Evolutionary conservation across 1,140 invertebrate genomes (phyloP), one percentile per base, ranked within the genome.

Genomic region (Drosophila willistoni): DNA sequence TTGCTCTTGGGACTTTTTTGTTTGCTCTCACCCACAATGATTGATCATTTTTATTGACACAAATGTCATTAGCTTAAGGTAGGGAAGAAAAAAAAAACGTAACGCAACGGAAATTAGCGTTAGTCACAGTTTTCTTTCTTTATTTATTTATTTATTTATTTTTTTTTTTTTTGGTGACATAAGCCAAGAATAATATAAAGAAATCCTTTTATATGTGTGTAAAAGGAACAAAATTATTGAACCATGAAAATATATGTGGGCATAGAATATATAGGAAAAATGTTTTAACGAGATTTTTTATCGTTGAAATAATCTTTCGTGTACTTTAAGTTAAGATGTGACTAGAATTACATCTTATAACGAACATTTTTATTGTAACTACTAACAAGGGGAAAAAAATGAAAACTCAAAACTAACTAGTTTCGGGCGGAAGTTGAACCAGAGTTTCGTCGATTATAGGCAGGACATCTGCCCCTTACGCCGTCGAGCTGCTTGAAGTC

Each of bases 1-100:
- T 71, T 65, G 29, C 33, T 19, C 3, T 29, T 3, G 22, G 14
- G 14, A 17, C 65, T 51, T 63, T 68, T 41, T 55, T 42, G 34
- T 56, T 7, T 19, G 14, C 13, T 47, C 44, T 47, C 14, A 7
- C 44, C 44, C 14, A 10, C 64, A 69, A 78, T 85, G 81, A 85
- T 85, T 79, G 81, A 85, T 85, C 75, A 81, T 73, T 69, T 81
- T 84, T 77, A 81, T 85, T 85, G 81, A 77, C 81, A 85, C 65
- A 55, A 67, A 68, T 62, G 70, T 65, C 70, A 76, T 72, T 76
- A 68, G 71, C 41, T 13, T 25, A 25, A 70, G 47, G 62, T 42
- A 59, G 17, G 29, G 22, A 41, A 55, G 29, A n/a, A 64, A 55
- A 34, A n/a, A 19, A 71, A 68, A 51, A 36, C 34, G 34, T 36